phyloP scores from a whole-genome alignment of 53 echinoderm and acorn worm species.

The Antedon mediterranea region DNA sequence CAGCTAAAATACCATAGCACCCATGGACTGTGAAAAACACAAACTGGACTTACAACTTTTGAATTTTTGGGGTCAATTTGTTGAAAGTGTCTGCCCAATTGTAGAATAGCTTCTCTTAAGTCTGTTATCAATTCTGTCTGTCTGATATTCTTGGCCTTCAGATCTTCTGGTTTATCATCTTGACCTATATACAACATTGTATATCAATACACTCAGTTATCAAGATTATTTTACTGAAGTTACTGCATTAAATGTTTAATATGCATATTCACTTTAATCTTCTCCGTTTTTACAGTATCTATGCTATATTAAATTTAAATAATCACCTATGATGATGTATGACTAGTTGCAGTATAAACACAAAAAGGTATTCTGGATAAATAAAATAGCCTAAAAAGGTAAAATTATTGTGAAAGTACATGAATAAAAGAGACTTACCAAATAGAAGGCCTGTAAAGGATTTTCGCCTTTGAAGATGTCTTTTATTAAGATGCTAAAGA shows the following conservation, averaged over 20 bases:
- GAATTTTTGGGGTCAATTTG: conserved; percentile 93
- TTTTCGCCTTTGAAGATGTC: conserved; percentile 78
- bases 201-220: no score
- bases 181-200: conserved; percentile 30
- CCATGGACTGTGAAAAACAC: neutral
- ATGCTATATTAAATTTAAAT: no score
- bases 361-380: no score
- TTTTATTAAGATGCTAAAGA: conserved; percentile 88
- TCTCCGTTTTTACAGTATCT: no score
- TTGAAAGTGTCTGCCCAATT: conserved; percentile 95
- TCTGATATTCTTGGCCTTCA: conserved; percentile 92
- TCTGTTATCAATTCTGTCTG: conserved; percentile 95
- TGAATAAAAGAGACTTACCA: conserved; percentile 34
- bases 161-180: conserved; percentile 54
- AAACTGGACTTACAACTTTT: conserved; percentile 56
- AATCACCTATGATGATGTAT: no score
- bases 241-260: no score
- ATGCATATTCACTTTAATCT: no score
- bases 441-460: conserved; percentile 84
- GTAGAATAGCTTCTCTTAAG: conserved; percentile 73
- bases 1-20: no score
- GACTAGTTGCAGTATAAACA: no score
- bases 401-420: no score
- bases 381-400: no score
- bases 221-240: no score